Base-by-base conservation (phyloP, 2,113 vertebrate species). In the Oreocharis arfaki region DNA sequence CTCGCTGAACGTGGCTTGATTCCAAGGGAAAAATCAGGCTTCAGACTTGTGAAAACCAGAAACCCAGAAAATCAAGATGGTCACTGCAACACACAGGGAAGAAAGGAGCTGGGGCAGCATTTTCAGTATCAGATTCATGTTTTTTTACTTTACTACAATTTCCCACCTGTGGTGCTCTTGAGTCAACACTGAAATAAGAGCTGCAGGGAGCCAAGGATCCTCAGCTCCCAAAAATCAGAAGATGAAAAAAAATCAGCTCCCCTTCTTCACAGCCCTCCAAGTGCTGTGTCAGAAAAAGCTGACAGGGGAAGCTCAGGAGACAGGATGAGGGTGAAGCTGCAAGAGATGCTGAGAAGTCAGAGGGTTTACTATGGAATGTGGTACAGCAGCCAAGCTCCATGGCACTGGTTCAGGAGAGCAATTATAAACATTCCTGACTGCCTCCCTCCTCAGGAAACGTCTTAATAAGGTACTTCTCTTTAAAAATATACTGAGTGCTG, bases 321-420 rank as follows among this genome's bases (percentile, higher is more conserved):
- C 17, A 28, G 76, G 46, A 26, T 39, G 37, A 64, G 57, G 53
- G 22, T 21, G 61, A 93, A 90, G 24, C 49, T 68, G 32, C 4
- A 52, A 77, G 24, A 78, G 76, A 71, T 57, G 78, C 70, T 85
- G 71, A 87, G 82, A 71, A 96, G 70, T 73, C 11, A 4, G 78
- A 90, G 52, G 55, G 67, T 88, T 94, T 84, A 61, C 71, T 77
- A 79, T 10, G 63, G 89, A 96, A 95, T 87, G 67, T 26, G 47
- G 30, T 87, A 37, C 47, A 46, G 39, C 82, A 87, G 91, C 91
- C 95, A 96, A 94, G 55, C n/a, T 83, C 81, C 60, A 28, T 88
- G 91, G 91, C 91, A 89, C 50, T 1, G 2, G 52, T 89, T 97
- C 93, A 96, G 93, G 60, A 94, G 87, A 82, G 74, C 87, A 91